A percentile compares a stretch with the other conserved stretches of the same genome.
phyloP scores from a whole-genome alignment of 2,113 vertebrate genomes.

The Chionis minor region DNA sequence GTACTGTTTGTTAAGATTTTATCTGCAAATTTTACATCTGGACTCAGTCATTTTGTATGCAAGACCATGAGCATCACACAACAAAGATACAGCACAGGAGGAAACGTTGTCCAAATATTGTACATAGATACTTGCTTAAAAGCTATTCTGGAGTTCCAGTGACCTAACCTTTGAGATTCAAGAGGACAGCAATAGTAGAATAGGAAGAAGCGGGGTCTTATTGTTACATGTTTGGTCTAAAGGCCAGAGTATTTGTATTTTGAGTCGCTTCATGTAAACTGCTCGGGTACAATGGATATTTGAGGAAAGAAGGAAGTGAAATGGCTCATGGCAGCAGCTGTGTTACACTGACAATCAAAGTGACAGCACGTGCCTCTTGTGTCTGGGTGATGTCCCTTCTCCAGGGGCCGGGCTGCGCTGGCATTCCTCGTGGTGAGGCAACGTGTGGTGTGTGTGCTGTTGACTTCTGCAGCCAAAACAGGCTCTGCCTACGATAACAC shows the following conservation, averaged over 20 bases:
- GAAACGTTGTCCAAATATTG: background rate
- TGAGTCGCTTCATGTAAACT: background rate
- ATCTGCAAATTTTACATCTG: background rate
- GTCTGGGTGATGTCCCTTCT: background rate
- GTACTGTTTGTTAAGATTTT: background rate
- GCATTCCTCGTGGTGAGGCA: background rate
- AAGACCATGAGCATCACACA: background rate
- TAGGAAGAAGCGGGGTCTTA: fast-evolving
- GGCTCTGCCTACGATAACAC: background rate
- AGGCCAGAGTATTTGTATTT: background rate
- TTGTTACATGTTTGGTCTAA: background rate
- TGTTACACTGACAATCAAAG: background rate
- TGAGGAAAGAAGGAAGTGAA: background rate
- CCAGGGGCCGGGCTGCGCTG: background rate
- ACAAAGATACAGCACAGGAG: background rate
- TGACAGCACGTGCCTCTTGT: background rate
- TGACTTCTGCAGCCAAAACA: background rate
- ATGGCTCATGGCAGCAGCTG: background rate
- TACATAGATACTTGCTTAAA: background rate
- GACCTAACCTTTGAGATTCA: background rate
- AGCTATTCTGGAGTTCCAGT: background rate
- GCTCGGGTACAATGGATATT: background rate
- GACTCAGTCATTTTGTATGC: background rate
- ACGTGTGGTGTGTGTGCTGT: fast-evolving
- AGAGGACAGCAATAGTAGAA: background rate